Evolutionary conservation across 2,888 invertebrate genomes (phyloP).

Genomic region (Ecliptopera silaceata): DNA sequence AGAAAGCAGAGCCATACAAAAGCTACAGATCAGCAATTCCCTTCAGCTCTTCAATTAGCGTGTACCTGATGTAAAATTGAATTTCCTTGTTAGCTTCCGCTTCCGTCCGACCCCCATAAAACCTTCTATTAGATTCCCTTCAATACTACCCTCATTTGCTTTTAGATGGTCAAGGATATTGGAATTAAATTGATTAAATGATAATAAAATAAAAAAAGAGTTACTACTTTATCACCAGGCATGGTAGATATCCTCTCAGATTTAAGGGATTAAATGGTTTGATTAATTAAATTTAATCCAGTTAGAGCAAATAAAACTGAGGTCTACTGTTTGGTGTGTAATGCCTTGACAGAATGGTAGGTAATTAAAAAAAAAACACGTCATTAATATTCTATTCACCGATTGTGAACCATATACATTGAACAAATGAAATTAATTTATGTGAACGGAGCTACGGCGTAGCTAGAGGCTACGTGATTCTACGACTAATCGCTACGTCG

Average conservation of each 20-base stretch:
- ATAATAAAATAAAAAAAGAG: too few relatives aligned
- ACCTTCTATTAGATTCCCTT: conserved; percentile 2
- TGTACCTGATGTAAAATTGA: conserved; percentile 13
- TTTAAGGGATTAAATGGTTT: too few relatives aligned
- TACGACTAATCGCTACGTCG: conserved; percentile 1
- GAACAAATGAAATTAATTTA: neutral
- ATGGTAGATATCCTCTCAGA: too few relatives aligned
- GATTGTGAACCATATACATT: neutral
- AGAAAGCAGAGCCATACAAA: neutral
- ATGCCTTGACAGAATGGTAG: too few relatives aligned
- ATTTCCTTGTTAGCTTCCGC: conserved; percentile 5
- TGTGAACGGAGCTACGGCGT: conserved; percentile 11
- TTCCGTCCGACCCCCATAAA: neutral
- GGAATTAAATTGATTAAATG: neutral
- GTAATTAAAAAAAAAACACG: neutral
- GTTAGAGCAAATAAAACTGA: too few relatives aligned
- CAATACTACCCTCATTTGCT: neutral
- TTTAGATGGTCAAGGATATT: neutral
- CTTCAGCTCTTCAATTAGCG: neutral
- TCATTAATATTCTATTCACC: neutral
- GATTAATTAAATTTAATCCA: too few relatives aligned
- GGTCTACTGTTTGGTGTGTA: too few relatives aligned
- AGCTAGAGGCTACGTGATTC: conserved; percentile 6
- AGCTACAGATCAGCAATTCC: neutral
- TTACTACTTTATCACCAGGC: too few relatives aligned